Evolutionary conservation across 1,140 invertebrate genomes (phyloP).

Genomic region (Bombus breviceps): DNA sequence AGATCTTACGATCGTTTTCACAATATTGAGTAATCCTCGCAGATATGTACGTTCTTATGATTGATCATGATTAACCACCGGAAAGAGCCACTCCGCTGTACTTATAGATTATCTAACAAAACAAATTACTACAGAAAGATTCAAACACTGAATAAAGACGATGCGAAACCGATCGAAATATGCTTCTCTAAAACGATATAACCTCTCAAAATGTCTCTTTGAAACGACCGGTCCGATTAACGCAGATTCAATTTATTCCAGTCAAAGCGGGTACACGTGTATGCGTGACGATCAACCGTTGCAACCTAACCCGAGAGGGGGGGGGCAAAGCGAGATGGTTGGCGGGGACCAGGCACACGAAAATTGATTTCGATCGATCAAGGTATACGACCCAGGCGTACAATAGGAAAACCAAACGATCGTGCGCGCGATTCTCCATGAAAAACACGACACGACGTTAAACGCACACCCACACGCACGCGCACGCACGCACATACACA

Average conservation of each 20-base stretch:
- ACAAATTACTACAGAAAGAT: background rate
- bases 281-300: background rate
- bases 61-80: constrained; percentile 2
- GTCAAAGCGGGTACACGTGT: background rate
- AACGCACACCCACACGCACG: too few species aligned
- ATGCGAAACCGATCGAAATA: background rate
- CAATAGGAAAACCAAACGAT: background rate
- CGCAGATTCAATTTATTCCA: constrained; percentile 8
- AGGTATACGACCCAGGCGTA: too few species aligned
- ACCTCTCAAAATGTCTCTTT: background rate
- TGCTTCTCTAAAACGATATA: constrained; percentile 3
- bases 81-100: background rate
- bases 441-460: background rate
- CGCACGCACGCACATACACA: too few species aligned
- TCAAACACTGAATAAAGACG: background rate
- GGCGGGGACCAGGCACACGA: background rate
- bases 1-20: background rate
- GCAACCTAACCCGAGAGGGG: background rate
- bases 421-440: background rate
- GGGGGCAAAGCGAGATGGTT: too few species aligned
- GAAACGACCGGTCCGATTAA: constrained; percentile 21
- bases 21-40: background rate
- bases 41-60: background rate
- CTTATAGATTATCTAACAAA: background rate
- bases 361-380: constrained; percentile 32